These are phyloP conservation scores for Tetrao urogallus DNA, from an alignment of 2,113 vertebrate genomes.

Conservation along the genomic window DNA sequence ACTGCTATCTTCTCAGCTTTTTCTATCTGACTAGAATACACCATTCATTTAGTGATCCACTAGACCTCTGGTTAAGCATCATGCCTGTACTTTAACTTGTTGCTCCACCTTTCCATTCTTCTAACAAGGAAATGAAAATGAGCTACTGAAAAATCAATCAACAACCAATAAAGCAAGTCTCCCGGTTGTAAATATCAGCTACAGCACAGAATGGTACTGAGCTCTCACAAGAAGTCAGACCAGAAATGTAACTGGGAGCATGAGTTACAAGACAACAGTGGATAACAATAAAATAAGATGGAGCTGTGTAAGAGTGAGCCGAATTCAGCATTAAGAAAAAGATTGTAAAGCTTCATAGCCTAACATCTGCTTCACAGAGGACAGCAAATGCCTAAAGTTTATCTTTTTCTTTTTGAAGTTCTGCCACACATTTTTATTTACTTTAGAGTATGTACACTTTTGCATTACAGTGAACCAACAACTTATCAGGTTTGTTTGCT, in stretches of 20 bases:
- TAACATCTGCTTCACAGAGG: not conserved
- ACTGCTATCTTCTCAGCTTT: not conserved
- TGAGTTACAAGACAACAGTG: not conserved
- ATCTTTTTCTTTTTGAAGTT: not conserved
- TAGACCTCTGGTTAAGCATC: not conserved
- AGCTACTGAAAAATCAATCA: not conserved
- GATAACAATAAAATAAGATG: not conserved
- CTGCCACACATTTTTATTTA: not conserved
- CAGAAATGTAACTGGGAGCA: not conserved
- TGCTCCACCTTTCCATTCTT: not conserved
- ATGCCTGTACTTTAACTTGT: not conserved
- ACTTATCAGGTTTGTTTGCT: not conserved
- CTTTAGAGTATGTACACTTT: not conserved
- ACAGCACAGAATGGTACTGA: not conserved
- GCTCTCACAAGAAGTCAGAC: not conserved
- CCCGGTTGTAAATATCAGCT: not conserved
- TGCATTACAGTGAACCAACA: not conserved
- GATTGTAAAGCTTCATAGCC: not conserved
- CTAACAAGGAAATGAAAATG: not conserved
- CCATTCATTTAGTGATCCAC: not conserved
- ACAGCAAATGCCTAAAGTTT: not conserved
- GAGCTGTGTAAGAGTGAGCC: not conserved
- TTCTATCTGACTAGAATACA: not conserved
- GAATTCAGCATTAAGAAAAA: not conserved
- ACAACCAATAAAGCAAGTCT: not conserved